Base-by-base conservation (phyloP, 2,113 vertebrate species). In the Lepus europaeus region DNA sequence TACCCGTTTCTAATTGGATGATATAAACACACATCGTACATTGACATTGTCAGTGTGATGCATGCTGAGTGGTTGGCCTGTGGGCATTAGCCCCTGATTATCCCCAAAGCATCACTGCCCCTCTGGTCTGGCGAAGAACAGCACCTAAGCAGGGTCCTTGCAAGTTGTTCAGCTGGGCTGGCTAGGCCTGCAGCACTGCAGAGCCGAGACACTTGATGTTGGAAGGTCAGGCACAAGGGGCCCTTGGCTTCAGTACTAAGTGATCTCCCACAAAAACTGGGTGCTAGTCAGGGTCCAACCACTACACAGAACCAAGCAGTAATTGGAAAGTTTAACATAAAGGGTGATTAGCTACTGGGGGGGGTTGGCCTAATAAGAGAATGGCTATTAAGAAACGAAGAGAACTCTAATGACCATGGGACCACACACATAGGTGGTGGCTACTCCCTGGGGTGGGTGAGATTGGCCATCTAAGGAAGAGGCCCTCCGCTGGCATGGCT, bases 251-350 rank as follows among this genome's bases (percentile, higher is more conserved):
- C 61, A 45, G 81, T 64, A 66, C 59, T 72, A 61, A 90, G 20
- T 10, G 45, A 53, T 13, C 45, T 78, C 31, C 39, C 53, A 27
- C 17, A n/a, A 53, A 63, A 80, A 73, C 10, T 49, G 29, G 39
- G 9, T 39, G 31, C 25, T 45, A 78, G 59, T 66, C 22, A 79
- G 78, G 29, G 70, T 51, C 36, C 68, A 51, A 27, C 2, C 0
- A 6, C 33, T 14, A 70, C 9, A 33, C 14, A 70, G 63, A 77
- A 11, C 27, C 51, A 69, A 4, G 20, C 2, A n/a, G 69, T 20
- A 29, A 49, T 76, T 82, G 68, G 61, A 82, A 93, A 33, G 45
- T 81, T 91, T 87, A 49, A n/a, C 49, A 59, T 85, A 79, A 86
- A 90, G 76, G 66, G 25, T 86, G 49, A 56, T 68, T 36, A 70